Evolutionary conservation across 2,888 invertebrate species (phyloP).

Genomic region (Melieria picta): DNA sequence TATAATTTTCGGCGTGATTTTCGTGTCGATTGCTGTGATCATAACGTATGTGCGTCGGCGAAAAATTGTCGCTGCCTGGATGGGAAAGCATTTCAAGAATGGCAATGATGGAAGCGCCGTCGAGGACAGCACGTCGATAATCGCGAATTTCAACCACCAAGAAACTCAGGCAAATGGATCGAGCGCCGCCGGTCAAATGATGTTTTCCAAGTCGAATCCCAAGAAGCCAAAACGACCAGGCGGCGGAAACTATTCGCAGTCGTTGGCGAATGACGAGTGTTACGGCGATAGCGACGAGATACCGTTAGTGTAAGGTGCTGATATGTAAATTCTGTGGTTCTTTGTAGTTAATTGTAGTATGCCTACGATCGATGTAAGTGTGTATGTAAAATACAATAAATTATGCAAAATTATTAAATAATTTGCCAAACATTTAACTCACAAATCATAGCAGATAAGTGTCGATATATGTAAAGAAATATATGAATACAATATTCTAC

Average conservation of each 20-base stretch:
- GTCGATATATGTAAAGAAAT: neutral
- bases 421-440: neutral
- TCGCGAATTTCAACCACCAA: constrained; percentile 24
- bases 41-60: neutral
- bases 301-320: constrained; percentile 3
- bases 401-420: neutral
- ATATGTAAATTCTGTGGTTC: too few species aligned
- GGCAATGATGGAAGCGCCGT: neutral
- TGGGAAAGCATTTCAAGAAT: neutral
- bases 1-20: constrained; percentile 37
- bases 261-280: neutral
- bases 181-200: neutral
- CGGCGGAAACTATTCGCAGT: neutral
- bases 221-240: neutral
- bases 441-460: neutral
- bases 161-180: neutral
- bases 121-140: constrained; percentile 26
- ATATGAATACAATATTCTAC: neutral
- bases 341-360: too few species aligned
- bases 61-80: constrained; percentile 35
- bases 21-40: constrained; percentile 26
- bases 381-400: neutral
- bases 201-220: neutral
- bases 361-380: too few species aligned
- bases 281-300: constrained; percentile 18